phyloP scores from a whole-genome alignment of 2,888 invertebrate genomes.

The Phasia obesa region DNA sequence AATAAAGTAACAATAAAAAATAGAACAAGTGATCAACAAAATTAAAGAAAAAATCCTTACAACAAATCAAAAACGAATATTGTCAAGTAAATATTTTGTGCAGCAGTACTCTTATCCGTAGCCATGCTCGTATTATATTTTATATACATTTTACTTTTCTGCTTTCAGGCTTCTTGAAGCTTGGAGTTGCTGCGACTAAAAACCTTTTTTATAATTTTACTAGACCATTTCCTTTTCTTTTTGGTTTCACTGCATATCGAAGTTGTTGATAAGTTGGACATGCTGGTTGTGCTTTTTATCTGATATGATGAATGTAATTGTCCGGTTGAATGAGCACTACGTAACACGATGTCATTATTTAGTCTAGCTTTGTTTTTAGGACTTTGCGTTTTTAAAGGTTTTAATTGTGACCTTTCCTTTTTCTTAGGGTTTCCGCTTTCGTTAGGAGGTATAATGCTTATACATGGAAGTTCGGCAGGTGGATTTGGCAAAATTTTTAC shows the following conservation, averaged over 20 bases:
- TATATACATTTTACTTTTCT: no score
- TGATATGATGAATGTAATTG: conserved; percentile 73
- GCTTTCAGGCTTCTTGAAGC: conserved; percentile 71
- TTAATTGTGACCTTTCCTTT: conserved; percentile 62
- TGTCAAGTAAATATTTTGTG: no score
- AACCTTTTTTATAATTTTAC: conserved; percentile 75
- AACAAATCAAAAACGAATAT: no score
- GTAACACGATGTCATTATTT: conserved; percentile 43
- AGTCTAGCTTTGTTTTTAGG: conserved; percentile 11
- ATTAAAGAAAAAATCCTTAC: no score
- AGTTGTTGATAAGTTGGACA: conserved; percentile 52
- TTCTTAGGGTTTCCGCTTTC: conserved; percentile 55
- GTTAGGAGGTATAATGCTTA: conserved; percentile 67
- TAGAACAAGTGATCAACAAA: no score
- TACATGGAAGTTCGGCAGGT: conserved; percentile 70
- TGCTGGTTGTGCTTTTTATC: conserved; percentile 31
- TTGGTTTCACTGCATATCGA: conserved; percentile 72
- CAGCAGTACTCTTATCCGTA: no score
- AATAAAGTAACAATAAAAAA: no score
- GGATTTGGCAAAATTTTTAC: conserved; percentile 40
- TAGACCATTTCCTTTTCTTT: conserved; percentile 75
- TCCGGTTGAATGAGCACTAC: conserved; percentile 76
- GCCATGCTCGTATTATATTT: no score
- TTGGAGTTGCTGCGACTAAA: conserved; percentile 77
- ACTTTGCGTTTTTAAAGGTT: conserved; percentile 56